Conservation (phyloP, 2,797 vertebrate species). For the Onychomys torridus region DNA sequence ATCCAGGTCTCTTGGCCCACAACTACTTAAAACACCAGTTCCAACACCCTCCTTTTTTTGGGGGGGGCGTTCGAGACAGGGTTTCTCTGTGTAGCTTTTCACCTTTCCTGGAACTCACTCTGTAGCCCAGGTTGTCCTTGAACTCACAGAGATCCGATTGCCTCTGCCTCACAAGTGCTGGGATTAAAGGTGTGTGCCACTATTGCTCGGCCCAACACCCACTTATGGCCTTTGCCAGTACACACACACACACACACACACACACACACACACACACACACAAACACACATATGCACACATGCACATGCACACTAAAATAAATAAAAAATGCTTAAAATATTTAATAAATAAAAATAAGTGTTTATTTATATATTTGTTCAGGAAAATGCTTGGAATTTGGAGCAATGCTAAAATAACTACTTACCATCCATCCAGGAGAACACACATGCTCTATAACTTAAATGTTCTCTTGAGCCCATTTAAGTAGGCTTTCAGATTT, state of each 20-base stretch:
- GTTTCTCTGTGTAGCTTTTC: no score
- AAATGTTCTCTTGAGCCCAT: background rate
- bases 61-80: no score
- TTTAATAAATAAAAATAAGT: background rate
- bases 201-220: no score
- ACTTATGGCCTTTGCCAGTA: background rate
- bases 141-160: no score
- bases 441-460: background rate
- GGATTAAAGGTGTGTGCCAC: no score
- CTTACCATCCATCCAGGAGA: background rate
- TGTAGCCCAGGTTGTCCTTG: no score
- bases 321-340: background rate
- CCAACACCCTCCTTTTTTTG: no score
- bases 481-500: conserved; percentile 59
- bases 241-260: background rate
- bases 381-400: conserved; percentile 10
- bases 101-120: no score
- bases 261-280: background rate
- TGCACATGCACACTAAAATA: background rate
- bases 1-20: background rate
- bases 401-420: background rate
- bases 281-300: fast-evolving
- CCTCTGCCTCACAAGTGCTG: no score
- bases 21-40: background rate
- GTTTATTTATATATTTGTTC: background rate